A percentile compares a stretch with the other conserved stretches of the same genome.
Evolutionary conservation across 1,140 invertebrate species (phyloP).

Genomic region (Solenopsis invicta): DNA sequence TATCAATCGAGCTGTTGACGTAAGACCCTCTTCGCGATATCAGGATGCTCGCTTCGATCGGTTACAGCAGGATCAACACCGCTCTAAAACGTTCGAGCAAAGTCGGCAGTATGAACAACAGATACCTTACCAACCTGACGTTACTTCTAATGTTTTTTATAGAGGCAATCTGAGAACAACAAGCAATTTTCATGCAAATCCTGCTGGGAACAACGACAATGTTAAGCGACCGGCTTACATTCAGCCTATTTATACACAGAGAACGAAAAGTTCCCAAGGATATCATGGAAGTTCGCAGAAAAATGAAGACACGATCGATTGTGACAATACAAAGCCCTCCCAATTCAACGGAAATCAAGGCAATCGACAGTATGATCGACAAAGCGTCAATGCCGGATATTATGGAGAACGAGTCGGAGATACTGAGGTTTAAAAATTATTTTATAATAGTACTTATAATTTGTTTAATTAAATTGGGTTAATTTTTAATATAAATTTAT

Average conservation of each 20-base stretch:
- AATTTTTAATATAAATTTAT: slow-evolving; percentile 17
- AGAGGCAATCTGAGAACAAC: neutral
- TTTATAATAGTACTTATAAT: neutral
- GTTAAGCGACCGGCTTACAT: neutral
- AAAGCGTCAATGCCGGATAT: neutral
- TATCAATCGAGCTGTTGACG: neutral
- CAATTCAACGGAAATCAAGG: neutral
- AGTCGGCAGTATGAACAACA: neutral
- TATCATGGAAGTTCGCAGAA: neutral
- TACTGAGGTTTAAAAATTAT: slow-evolving; percentile 9
- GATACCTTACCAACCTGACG: neutral
- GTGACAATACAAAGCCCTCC: neutral
- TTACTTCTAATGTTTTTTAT: neutral
- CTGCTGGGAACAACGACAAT: neutral
- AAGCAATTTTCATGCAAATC: neutral
- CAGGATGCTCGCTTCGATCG: slow-evolving; percentile 51
- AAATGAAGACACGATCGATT: slow-evolving; percentile 1
- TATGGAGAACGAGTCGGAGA: neutral
- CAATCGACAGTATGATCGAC: neutral
- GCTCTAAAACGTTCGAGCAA: slow-evolving; percentile 1
- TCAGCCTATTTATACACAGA: slow-evolving; percentile 20
- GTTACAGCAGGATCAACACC: slow-evolving; percentile 11
- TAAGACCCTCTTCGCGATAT: neutral
- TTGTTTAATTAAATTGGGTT: neutral
- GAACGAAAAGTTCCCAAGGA: neutral